A percentile compares a stretch with the other conserved stretches of the same genome.
Evolutionary conservation across 1,140 invertebrate species (phyloP).

Genomic region (Cardiocondyla obscurior): DNA sequence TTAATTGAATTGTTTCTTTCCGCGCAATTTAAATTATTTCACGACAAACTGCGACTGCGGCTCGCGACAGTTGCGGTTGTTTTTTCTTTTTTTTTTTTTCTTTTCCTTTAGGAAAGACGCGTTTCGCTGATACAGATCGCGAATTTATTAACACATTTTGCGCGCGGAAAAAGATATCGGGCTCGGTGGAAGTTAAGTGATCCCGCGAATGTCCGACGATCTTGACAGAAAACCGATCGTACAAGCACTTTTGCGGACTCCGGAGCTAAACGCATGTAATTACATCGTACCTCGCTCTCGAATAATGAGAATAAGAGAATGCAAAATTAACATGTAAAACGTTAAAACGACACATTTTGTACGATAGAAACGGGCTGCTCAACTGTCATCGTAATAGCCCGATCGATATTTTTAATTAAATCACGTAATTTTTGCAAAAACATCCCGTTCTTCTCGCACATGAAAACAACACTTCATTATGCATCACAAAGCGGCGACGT

Average conservation of each 20-base stretch:
- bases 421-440: constrained; percentile 69
- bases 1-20: constrained; percentile 66
- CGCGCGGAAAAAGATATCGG: constrained; percentile 41
- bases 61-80: constrained; percentile 45
- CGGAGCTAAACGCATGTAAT: constrained; percentile 51
- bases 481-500: constrained; percentile 9
- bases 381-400: constrained; percentile 61
- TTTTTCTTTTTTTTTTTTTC: too few species aligned
- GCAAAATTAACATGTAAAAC: constrained; percentile 54
- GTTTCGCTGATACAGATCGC: constrained; percentile 61
- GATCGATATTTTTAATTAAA: constrained; percentile 71
- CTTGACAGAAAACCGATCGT: constrained; percentile 58
- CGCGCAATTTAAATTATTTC: constrained; percentile 66
- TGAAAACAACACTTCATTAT: constrained; percentile 36
- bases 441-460: constrained; percentile 23
- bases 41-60: constrained; percentile 58
- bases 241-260: constrained; percentile 43
- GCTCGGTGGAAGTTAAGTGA: constrained; percentile 26
- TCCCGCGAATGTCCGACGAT: constrained; percentile 45
- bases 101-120: constrained; percentile 55
- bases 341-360: constrained; percentile 51
- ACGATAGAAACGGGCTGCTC: constrained; percentile 52
- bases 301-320: constrained; percentile 56
- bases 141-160: constrained; percentile 48
- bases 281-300: constrained; percentile 53